Conservation (phyloP, 2,888 invertebrate species). For the Zhengitettix transpicula region DNA sequence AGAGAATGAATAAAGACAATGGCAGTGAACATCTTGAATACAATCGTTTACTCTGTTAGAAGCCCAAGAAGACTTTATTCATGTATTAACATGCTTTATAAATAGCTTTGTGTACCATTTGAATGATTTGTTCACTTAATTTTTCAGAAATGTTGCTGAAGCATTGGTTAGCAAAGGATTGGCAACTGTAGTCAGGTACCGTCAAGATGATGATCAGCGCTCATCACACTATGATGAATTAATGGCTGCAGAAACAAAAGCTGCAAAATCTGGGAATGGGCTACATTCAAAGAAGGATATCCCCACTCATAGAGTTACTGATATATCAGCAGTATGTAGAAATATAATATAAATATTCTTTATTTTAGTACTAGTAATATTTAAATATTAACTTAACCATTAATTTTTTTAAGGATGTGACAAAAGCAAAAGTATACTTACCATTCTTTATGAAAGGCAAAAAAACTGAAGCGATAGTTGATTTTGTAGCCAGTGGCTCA, state of each 20-base stretch:
- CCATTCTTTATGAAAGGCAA: constrained; percentile 85
- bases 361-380: background rate
- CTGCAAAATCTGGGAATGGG: constrained; percentile 68
- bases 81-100: too few relatives aligned
- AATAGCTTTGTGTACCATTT: background rate
- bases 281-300: constrained; percentile 79
- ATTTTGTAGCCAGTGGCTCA: constrained; percentile 94
- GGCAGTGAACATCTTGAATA: too few relatives aligned
- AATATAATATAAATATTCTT: background rate
- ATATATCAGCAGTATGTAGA: constrained; percentile 46
- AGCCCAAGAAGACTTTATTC: too few relatives aligned
- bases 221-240: constrained; percentile 87
- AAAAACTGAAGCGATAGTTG: constrained; percentile 81
- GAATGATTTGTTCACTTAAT: background rate
- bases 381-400: background rate
- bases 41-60: too few relatives aligned
- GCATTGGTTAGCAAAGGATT: constrained; percentile 82
- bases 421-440: constrained; percentile 79
- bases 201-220: constrained; percentile 90
- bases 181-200: constrained; percentile 82
- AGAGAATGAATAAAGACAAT: too few relatives aligned
- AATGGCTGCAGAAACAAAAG: constrained; percentile 83
- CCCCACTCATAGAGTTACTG: constrained; percentile 62
- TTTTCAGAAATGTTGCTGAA: constrained; percentile 75
- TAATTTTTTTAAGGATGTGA: constrained; percentile 44